Percentiles rank a stretch among this genome's conserved stretches.
Evolutionary conservation across 2,113 vertebrate species (phyloP).

Genomic region (Heteronetta atricapilla): DNA sequence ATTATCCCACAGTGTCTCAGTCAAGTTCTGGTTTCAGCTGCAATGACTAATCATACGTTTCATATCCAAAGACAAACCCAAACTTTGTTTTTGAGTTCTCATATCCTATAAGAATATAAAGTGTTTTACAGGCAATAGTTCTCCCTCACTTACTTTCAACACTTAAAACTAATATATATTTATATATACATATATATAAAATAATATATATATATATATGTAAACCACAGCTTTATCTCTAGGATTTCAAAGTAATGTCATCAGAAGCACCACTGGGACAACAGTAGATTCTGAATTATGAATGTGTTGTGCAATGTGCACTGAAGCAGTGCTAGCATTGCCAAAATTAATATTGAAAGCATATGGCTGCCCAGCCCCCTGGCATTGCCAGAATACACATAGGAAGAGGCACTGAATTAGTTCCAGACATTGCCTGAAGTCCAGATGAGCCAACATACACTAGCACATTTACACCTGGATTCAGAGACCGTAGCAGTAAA

Average conservation of each 20-base stretch:
- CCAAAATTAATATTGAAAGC: conserved; percentile 51
- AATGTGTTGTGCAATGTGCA: background rate
- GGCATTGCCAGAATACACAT: conserved; percentile 1
- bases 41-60: background rate
- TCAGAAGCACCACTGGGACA: background rate
- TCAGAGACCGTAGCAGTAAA: conserved; percentile 9
- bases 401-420: conserved; percentile 23
- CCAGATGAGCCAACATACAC: conserved; percentile 17
- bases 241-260: conserved; percentile 6
- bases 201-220: background rate
- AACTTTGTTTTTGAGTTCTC: background rate
- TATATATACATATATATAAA: background rate
- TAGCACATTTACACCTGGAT: conserved; percentile 48
- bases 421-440: conserved; percentile 8
- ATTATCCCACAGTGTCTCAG: background rate
- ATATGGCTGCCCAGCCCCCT: background rate
- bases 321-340: background rate
- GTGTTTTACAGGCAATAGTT: background rate
- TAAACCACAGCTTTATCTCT: background rate
- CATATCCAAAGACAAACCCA: background rate
- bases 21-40: background rate
- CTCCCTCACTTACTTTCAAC: background rate
- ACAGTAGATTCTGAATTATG: background rate
- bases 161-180: background rate
- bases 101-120: background rate